phyloP scores from a whole-genome alignment of 53 echinoderm and acorn worm species.

The Luidia sarsii region DNA sequence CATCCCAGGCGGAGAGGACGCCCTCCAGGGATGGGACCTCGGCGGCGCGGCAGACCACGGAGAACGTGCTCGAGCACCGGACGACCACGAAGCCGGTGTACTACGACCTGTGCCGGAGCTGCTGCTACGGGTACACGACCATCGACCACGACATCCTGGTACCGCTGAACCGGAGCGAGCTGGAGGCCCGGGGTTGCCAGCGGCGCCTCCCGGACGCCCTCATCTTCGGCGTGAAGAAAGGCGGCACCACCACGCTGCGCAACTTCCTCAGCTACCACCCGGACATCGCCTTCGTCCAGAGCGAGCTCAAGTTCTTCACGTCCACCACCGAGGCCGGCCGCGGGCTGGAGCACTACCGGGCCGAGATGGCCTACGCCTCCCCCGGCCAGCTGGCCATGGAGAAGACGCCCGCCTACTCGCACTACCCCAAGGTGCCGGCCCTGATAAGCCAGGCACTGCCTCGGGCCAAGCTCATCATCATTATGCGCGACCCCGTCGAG shows the following conservation, averaged over 20 bases:
- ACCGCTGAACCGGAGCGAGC: neutral
- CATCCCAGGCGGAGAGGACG: too few species aligned
- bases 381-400: conserved; percentile 74
- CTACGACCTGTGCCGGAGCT: neutral
- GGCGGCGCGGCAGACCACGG: too few species aligned
- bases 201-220: conserved; percentile 74
- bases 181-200: conserved; percentile 57
- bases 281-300: conserved; percentile 67
- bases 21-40: too few species aligned
- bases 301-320: conserved; percentile 83
- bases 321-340: conserved; percentile 6
- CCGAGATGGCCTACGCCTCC: conserved; percentile 73
- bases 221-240: conserved; percentile 85
- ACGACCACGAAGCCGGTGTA: neutral
- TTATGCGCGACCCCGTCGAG: conserved; percentile 83
- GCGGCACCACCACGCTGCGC: conserved; percentile 85
- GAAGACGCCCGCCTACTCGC: conserved; percentile 87
- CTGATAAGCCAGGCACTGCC: conserved; percentile 60
- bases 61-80: neutral
- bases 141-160: neutral
- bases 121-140: conserved; percentile 30
- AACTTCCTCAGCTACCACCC: conserved; percentile 88
- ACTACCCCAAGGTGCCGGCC: conserved; percentile 57
- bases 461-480: conserved; percentile 72
- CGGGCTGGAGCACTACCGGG: conserved; percentile 66